These are phyloP conservation scores for Morpho helenor DNA, from an alignment of 2,888 invertebrate species.

Conservation along the genomic window DNA sequence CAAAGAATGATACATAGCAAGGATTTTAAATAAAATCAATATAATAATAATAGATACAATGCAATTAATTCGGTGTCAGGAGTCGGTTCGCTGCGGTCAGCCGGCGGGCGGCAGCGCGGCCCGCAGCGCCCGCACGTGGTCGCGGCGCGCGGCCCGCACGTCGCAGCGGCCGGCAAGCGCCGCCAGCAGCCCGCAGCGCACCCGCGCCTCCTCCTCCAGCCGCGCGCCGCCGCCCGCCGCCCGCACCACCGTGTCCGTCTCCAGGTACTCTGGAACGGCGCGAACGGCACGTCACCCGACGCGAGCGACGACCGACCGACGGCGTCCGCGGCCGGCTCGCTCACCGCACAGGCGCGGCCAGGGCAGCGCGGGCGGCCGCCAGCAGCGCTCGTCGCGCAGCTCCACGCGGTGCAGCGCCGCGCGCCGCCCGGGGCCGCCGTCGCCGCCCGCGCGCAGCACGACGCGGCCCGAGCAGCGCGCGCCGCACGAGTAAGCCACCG, in stretches of 20 bases:
- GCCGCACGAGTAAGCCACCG: constrained; percentile 45
- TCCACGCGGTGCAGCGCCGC: constrained; percentile 32
- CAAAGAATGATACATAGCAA: too few species aligned
- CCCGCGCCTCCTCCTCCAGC: constrained; percentile 26
- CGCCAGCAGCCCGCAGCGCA: constrained; percentile 26
- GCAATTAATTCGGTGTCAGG: too few species aligned
- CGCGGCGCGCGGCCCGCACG: constrained; percentile 6
- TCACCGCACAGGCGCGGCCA: constrained; percentile 46
- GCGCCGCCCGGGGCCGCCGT: constrained; percentile 23
- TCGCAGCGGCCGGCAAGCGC: constrained; percentile 18
- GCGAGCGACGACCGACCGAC: neutral
- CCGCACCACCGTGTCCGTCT: constrained; percentile 30
- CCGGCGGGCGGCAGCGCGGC: neutral
- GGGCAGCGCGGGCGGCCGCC: constrained; percentile 34
- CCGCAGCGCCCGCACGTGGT: constrained; percentile 1
- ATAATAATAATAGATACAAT: too few species aligned
- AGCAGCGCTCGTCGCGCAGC: constrained; percentile 33
- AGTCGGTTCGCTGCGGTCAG: too few species aligned
- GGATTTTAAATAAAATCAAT: too few species aligned
- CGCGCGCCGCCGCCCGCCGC: constrained; percentile 27
- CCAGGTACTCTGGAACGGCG: constrained; percentile 33
- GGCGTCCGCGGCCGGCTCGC: neutral
- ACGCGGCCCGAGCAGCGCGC: constrained; percentile 41
- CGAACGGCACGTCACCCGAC: too few species aligned
- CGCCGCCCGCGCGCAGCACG: constrained; percentile 28